Evolutionary conservation across 2,888 invertebrate species (phyloP).

Genomic region (Acrobasis consociella): DNA sequence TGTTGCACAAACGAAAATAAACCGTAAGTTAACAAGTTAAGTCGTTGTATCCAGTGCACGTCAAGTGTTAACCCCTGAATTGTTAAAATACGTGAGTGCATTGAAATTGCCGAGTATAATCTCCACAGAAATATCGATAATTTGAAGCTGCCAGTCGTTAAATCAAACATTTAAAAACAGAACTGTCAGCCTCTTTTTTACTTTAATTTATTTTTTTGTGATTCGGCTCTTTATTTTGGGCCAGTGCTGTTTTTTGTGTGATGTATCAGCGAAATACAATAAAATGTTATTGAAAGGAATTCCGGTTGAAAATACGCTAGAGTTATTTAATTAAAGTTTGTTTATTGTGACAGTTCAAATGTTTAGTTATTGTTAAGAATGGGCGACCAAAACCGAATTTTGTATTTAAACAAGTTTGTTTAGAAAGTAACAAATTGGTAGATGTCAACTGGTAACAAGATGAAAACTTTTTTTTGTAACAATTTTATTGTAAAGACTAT

Average conservation of each 20-base stretch:
- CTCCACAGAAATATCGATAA: constrained; percentile 17
- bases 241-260: constrained; percentile 3
- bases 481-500: too few species aligned
- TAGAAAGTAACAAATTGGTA: too few species aligned
- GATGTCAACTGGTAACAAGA: too few species aligned
- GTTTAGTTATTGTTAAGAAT: neutral
- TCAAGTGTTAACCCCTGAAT: constrained; percentile 22
- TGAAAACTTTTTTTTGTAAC: too few species aligned
- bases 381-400: too few species aligned
- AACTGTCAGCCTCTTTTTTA: neutral
- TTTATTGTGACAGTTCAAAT: neutral
- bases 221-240: neutral
- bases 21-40: constrained; percentile 31
- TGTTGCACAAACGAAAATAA: constrained; percentile 30
- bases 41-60: constrained; percentile 11
- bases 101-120: constrained; percentile 25
- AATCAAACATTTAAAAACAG: constrained; percentile 3
- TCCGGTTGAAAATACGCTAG: neutral
- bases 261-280: constrained; percentile 3
- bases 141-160: constrained; percentile 1
- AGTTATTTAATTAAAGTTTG: neutral
- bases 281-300: constrained; percentile 8
- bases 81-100: constrained; percentile 29
- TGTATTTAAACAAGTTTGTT: too few species aligned
- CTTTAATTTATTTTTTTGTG: constrained; percentile 2